These are phyloP conservation scores for Drosophila quadrilineata DNA, from an alignment of 1,140 invertebrate genomes.

Conservation along the genomic window DNA sequence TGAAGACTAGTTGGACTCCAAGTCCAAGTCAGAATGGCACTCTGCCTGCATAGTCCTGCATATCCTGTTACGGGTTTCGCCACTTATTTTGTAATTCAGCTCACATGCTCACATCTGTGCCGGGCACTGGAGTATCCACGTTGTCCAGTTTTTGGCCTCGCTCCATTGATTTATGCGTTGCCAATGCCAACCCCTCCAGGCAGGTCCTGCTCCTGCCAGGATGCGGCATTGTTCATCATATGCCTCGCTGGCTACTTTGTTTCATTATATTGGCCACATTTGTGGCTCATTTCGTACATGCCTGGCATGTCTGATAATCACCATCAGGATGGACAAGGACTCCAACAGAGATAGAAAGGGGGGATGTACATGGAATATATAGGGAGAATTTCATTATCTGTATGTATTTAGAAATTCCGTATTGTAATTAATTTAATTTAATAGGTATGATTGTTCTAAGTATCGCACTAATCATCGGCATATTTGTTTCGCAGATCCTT, in stretches of 20 bases:
- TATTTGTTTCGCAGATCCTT: too few species aligned
- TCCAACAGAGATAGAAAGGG: too few species aligned
- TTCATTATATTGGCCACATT: constrained; percentile 69
- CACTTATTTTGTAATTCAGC: constrained; percentile 74
- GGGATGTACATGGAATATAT: too few species aligned
- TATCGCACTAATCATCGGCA: background rate
- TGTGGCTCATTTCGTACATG: constrained; percentile 71
- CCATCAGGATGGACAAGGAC: too few species aligned
- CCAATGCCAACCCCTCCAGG: too few species aligned
- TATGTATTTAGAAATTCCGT: constrained; percentile 74
- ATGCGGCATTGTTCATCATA: constrained; percentile 48
- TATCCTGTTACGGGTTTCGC: constrained; percentile 19
- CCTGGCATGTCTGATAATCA: constrained; percentile 72
- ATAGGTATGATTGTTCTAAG: constrained; percentile 23
- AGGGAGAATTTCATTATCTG: constrained; percentile 76
- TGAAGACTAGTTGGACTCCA: constrained; percentile 52
- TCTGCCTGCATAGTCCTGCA: too few species aligned
- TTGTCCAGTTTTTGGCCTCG: constrained; percentile 58
- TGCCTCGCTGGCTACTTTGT: constrained; percentile 71
- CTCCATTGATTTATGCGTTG: constrained; percentile 72
- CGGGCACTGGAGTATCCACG: constrained; percentile 42
- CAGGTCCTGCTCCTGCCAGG: background rate
- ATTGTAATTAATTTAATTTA: constrained; percentile 78
- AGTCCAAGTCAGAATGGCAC: background rate
- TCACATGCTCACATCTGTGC: constrained; percentile 73